These are phyloP conservation scores for Cervus canadensis DNA, from an alignment of 2,113 vertebrate species.

Conservation along the genomic window DNA sequence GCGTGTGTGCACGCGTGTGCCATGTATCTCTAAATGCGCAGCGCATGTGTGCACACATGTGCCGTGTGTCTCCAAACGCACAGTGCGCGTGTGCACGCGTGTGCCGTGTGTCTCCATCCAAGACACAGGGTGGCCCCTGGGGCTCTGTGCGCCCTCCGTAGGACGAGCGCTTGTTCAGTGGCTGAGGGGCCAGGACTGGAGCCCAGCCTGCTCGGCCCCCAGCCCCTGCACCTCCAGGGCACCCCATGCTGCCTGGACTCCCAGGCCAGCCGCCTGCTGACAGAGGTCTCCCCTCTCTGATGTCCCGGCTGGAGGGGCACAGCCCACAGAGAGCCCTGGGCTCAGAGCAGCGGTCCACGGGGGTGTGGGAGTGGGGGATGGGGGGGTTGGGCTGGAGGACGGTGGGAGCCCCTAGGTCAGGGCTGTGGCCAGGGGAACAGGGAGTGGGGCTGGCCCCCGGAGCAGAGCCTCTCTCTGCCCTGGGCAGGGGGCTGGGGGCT, in stretches of 20 bases:
- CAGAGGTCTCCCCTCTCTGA: background rate
- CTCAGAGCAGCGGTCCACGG: rapidly evolving
- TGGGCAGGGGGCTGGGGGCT: background rate
- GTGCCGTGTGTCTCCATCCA: rapidly evolving
- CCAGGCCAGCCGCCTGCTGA: rapidly evolving
- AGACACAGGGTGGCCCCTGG: rapidly evolving
- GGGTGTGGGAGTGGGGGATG: rapidly evolving
- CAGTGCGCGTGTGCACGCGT: rapidly evolving
- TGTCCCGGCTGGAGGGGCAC: rapidly evolving
- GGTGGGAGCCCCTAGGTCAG: background rate
- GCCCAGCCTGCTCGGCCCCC: background rate
- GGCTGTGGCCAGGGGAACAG: rapidly evolving
- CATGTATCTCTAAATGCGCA: no score
- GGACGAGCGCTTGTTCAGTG: no score
- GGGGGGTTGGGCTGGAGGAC: background rate
- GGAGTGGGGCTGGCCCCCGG: rapidly evolving
- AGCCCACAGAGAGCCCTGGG: background rate
- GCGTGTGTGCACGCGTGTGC: no score
- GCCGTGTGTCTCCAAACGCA: no score
- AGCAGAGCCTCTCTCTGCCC: no score
- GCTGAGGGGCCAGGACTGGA: background rate
- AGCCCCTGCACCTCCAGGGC: no score
- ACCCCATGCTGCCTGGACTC: background rate
- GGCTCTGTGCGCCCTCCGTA: rapidly evolving
- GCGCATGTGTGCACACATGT: rapidly evolving